These are phyloP conservation scores for Catostylus mosaicus DNA, from an alignment of 30 jellyfish, hydroid and myxozoan genomes.

Conservation along the genomic window DNA sequence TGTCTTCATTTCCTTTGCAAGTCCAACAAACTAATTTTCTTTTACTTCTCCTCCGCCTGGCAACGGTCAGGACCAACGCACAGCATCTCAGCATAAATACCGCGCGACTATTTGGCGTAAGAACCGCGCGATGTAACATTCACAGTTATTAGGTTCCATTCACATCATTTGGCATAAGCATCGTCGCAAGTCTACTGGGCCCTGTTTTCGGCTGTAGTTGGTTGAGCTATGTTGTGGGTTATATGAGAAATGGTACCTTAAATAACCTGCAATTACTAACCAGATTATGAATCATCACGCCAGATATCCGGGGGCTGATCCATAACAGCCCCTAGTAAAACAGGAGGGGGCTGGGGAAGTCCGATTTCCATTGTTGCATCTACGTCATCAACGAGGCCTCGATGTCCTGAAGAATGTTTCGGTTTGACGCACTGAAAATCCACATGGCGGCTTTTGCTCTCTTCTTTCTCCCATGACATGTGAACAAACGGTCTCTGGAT, in stretches of 20 bases:
- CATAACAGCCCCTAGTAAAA: conserved; percentile 21
- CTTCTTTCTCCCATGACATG: conserved; percentile 99
- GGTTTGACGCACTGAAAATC: conserved; percentile 97
- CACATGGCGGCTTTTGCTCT: conserved; percentile 95
- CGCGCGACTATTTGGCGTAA: too few relatives aligned
- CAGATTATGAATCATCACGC: conserved; percentile 30
- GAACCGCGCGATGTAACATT: too few relatives aligned
- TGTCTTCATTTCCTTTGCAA: too few relatives aligned
- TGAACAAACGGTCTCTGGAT: conserved; percentile 97
- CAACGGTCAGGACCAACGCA: too few relatives aligned
- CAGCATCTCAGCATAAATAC: too few relatives aligned
- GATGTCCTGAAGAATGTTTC: conserved; percentile 81
- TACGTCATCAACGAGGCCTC: conserved; percentile 79
- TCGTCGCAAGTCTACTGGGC: too few relatives aligned
- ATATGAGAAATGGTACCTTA: not conserved
- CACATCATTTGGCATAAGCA: too few relatives aligned
- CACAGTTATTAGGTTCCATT: too few relatives aligned
- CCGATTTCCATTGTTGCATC: conserved; percentile 58
- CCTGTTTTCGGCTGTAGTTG: too few relatives aligned
- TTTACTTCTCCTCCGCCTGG: too few relatives aligned
- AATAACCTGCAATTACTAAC: not conserved
- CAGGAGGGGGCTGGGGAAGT: conserved; percentile 57
- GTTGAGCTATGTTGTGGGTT: too few relatives aligned
- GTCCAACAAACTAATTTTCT: too few relatives aligned
- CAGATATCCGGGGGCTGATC: conserved; percentile 53